Percentiles rank a stretch among this genome's conserved stretches.
Conservation (phyloP, 92 coral and sea anemone species). For the Epizoanthus stellaris region DNA sequence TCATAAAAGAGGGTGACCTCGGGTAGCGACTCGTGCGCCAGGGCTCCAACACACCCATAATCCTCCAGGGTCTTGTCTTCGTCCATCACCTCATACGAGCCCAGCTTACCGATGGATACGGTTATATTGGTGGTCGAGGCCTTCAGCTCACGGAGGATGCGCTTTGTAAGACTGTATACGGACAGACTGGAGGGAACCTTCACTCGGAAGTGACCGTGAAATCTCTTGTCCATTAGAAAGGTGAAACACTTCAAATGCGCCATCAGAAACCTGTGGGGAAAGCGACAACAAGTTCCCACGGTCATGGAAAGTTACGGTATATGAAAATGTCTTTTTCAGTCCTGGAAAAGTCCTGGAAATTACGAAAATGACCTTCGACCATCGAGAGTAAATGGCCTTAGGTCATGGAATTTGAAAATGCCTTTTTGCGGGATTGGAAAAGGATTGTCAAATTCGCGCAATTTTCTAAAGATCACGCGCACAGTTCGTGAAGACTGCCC, state of each 20-base stretch:
- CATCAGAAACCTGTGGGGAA: constrained; percentile 55
- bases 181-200: constrained; percentile 67
- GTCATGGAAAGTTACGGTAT: too few species aligned
- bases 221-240: constrained; percentile 47
- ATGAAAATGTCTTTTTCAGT: too few species aligned
- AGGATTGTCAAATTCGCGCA: too few species aligned
- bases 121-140: constrained; percentile 63
- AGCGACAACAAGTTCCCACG: not conserved
- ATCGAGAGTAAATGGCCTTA: too few species aligned
- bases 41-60: constrained; percentile 69
- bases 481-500: too few species aligned
- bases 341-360: too few species aligned
- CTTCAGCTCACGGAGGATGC: constrained; percentile 71
- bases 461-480: too few species aligned
- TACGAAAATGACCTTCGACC: too few species aligned
- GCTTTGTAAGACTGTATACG: constrained; percentile 71
- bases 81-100: constrained; percentile 53
- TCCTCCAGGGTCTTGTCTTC: constrained; percentile 58
- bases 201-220: constrained; percentile 54
- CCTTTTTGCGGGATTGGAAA: too few species aligned
- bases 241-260: constrained; percentile 60
- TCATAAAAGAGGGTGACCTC: constrained; percentile 67
- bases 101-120: constrained; percentile 48
- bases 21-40: constrained; percentile 53
- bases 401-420: too few species aligned